Evolutionary conservation across 2,797 vertebrate species (phyloP).

Genomic region (Coranthus polyacanthus): DNA sequence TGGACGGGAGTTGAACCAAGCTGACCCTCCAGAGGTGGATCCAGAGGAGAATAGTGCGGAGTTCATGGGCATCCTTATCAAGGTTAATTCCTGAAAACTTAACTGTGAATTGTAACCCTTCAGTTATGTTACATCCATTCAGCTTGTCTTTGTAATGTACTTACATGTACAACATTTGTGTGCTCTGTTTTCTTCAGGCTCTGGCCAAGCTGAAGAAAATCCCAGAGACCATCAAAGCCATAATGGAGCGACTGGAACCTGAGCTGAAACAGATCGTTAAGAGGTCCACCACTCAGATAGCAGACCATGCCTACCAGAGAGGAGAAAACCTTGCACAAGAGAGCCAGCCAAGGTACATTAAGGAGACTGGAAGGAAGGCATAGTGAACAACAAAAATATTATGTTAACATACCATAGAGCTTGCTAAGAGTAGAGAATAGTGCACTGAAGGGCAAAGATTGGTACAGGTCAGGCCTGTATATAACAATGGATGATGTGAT

Average conservation of each 20-base stretch:
- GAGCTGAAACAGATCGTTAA: slow-evolving; percentile 98
- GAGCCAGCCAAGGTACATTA: slow-evolving; percentile 91
- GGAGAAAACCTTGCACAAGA: slow-evolving; percentile 92
- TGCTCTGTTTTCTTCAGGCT: slow-evolving; percentile 81
- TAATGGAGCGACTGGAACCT: slow-evolving; percentile 94
- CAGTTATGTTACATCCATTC: not conserved
- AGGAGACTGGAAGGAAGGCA: not conserved
- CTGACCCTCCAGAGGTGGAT: slow-evolving; percentile 86
- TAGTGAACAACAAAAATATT: too few species aligned
- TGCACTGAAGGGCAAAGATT: not conserved
- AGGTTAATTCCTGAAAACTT: slow-evolving; percentile 63
- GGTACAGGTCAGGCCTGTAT: not conserved
- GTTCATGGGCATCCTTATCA: slow-evolving; percentile 98
- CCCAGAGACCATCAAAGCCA: slow-evolving; percentile 95
- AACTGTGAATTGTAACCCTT: not conserved
- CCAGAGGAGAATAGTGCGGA: slow-evolving; percentile 95
- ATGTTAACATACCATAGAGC: slow-evolving; percentile 15
- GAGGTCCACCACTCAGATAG: slow-evolving; percentile 97
- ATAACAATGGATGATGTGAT: too few species aligned
- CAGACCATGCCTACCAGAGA: slow-evolving; percentile 94
- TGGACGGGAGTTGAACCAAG: slow-evolving; percentile 86
- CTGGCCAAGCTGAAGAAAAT: slow-evolving; percentile 96
- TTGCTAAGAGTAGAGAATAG: slow-evolving; percentile 11
- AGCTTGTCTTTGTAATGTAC: not conserved
- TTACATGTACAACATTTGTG: not conserved